Percentiles rank a stretch among this genome's conserved stretches.
Evolutionary conservation across 2,797 vertebrate genomes (phyloP).

Genomic region (Gallirallus australis): DNA sequence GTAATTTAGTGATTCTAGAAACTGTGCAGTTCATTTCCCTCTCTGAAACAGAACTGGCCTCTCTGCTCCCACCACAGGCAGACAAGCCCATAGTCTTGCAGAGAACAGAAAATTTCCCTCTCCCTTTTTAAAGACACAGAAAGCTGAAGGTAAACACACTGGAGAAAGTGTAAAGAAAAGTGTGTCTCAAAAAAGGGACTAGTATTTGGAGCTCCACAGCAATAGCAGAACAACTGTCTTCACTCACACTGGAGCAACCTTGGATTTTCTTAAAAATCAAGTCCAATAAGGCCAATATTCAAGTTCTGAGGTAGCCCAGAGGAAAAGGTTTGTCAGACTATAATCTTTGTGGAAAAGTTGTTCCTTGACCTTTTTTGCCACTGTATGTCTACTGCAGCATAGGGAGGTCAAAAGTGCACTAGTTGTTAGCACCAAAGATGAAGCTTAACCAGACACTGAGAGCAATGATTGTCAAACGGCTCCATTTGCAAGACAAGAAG

Average conservation of each 20-base stretch:
- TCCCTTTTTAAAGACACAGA: background rate
- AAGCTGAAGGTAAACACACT: background rate
- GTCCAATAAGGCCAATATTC: conserved; percentile 29
- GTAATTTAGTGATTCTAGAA: conserved; percentile 1
- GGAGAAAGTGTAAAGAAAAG: background rate
- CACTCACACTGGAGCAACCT: background rate
- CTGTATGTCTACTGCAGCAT: conserved; percentile 38
- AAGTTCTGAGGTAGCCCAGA: conserved; percentile 42
- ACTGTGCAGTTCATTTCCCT: background rate
- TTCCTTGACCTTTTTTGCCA: conserved; percentile 69
- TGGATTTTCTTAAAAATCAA: conserved; percentile 53
- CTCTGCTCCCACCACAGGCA: background rate
- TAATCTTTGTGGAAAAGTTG: conserved; percentile 66
- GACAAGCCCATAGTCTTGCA: background rate
- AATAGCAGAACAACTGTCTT: background rate
- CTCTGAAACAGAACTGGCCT: background rate
- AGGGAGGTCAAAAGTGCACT: conserved; percentile 73
- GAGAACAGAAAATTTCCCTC: background rate
- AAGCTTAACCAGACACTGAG: conserved; percentile 66
- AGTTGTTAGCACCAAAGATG: conserved; percentile 68
- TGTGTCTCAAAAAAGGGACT: background rate
- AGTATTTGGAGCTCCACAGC: background rate
- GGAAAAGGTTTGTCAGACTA: conserved; percentile 55
- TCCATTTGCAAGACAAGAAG: conserved; percentile 78
- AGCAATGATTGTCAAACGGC: conserved; percentile 72